Percentiles rank a stretch among this genome's conserved stretches.
These are phyloP conservation scores for Lasioglossum leucozonium DNA, from an alignment of 2,888 invertebrate species.

Conservation along the genomic window DNA sequence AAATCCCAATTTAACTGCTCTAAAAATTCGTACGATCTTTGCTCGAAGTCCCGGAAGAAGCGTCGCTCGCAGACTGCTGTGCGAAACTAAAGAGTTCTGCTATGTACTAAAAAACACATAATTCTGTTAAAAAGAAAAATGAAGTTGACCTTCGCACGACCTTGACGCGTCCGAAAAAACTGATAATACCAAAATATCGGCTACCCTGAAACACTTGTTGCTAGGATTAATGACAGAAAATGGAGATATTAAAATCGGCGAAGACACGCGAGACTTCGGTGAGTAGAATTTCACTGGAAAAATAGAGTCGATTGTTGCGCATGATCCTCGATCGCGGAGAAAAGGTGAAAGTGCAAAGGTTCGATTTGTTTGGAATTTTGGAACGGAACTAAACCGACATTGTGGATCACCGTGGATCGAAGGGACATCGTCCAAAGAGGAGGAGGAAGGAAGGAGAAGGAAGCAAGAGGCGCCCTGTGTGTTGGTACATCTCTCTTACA, in stretches of 20 bases:
- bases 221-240: too few species aligned
- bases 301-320: not conserved
- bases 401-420: not conserved
- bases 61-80: too few species aligned
- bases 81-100: too few species aligned
- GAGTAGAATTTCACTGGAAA: not conserved
- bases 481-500: constrained; percentile 72
- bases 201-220: too few species aligned
- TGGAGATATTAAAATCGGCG: not conserved
- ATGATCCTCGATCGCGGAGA: not conserved
- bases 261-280: not conserved
- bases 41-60: too few species aligned
- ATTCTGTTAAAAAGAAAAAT: too few species aligned
- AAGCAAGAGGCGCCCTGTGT: constrained; percentile 59
- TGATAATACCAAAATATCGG: too few species aligned
- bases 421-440: constrained; percentile 7
- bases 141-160: too few species aligned
- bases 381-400: not conserved
- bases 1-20: not conserved
- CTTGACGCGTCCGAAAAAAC: too few species aligned
- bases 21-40: not conserved
- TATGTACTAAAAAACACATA: too few species aligned
- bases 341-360: not conserved
- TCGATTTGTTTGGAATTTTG: not conserved
- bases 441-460: constrained; percentile 30